A percentile compares a stretch with the other conserved stretches of the same genome.
Conservation (phyloP, 2,797 vertebrate genomes). For the Acipenser transmontanus region DNA sequence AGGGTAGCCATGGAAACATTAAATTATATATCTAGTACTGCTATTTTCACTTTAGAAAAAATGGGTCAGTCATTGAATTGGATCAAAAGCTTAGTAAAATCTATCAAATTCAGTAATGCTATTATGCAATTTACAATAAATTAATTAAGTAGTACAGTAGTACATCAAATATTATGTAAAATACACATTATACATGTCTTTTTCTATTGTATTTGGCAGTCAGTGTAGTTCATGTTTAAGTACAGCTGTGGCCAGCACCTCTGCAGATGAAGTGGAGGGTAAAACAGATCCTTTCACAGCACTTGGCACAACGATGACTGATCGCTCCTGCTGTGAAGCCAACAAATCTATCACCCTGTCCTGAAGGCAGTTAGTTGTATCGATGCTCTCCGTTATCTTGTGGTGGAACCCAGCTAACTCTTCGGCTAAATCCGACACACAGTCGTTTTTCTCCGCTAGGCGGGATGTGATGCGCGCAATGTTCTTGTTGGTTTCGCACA, state of each 20-base stretch:
- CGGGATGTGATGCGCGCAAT: conserved; percentile 17
- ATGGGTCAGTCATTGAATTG: too few relatives aligned
- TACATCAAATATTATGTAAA: too few relatives aligned
- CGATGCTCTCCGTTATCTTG: conserved; percentile 18
- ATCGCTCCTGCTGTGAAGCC: conserved; percentile 13
- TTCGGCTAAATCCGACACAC: conserved; percentile 16
- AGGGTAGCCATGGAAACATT: too few relatives aligned
- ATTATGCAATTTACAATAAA: too few relatives aligned
- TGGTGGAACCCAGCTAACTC: conserved; percentile 23
- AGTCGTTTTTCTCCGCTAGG: conserved; percentile 17
- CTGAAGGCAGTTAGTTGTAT: conserved; percentile 20
- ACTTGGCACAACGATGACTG: conserved; percentile 8
- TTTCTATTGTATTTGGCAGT: too few relatives aligned
- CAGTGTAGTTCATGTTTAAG: background rate
- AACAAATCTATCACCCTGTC: conserved; percentile 19
- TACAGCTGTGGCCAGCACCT: background rate
- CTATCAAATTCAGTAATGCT: too few relatives aligned
- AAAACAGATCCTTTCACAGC: background rate
- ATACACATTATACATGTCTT: too few relatives aligned
- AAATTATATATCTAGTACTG: too few relatives aligned
- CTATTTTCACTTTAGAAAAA: too few relatives aligned
- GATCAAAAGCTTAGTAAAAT: too few relatives aligned
- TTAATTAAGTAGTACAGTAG: too few relatives aligned
- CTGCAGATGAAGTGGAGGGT: background rate
- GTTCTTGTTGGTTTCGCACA: conserved; percentile 23